Conservation (phyloP, 2,113 vertebrate genomes). For the Semnornis frantzii region DNA sequence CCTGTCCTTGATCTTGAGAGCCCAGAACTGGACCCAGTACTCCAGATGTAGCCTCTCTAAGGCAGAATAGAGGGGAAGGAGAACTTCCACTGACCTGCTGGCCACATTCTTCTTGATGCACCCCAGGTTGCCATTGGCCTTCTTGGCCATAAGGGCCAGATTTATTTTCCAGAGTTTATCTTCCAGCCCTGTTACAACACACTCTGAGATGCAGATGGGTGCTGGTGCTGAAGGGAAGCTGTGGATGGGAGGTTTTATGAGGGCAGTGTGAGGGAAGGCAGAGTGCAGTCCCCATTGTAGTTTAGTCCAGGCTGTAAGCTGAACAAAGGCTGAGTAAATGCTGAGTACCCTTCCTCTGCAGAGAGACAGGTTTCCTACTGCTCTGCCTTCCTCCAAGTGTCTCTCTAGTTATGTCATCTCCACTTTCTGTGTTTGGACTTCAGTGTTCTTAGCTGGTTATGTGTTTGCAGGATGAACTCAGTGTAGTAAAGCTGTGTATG, state of each 20-base stretch:
- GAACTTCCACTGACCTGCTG: too few relatives aligned
- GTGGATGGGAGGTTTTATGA: background rate
- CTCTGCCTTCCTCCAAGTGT: background rate
- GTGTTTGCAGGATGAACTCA: background rate
- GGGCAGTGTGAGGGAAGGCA: background rate
- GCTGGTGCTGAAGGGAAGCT: background rate
- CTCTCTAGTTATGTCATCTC: background rate
- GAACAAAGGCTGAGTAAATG: background rate
- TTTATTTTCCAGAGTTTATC: too few relatives aligned
- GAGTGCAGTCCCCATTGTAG: background rate
- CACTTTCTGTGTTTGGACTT: background rate
- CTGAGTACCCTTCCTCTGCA: rapidly evolving
- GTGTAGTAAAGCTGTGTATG: background rate
- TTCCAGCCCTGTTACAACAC: rapidly evolving
- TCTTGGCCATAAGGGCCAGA: too few relatives aligned
- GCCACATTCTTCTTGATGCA: too few relatives aligned
- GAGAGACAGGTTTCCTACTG: background rate
- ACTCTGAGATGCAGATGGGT: background rate
- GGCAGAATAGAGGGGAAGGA: too few relatives aligned
- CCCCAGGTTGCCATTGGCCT: too few relatives aligned
- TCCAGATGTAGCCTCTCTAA: too few relatives aligned
- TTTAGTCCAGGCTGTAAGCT: background rate
- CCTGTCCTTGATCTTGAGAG: too few relatives aligned
- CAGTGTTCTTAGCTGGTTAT: background rate
- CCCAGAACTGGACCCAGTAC: too few relatives aligned